Percentiles rank a stretch among this genome's conserved stretches.
Conservation (phyloP, 2,888 invertebrate genomes). For the Drosophila formosana region DNA sequence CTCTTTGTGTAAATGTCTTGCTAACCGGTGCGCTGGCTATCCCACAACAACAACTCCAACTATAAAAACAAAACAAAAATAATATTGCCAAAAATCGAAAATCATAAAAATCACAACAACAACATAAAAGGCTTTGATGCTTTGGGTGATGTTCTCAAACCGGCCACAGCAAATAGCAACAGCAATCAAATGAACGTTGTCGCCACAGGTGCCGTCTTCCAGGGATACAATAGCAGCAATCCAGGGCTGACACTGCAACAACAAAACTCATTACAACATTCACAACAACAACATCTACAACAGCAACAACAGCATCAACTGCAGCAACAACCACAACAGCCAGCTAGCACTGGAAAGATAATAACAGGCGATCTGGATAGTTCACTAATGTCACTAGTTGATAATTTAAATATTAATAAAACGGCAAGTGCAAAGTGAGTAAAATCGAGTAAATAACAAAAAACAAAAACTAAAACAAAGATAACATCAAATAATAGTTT, state of each 20-base stretch:
- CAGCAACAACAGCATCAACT: conserved; percentile 76
- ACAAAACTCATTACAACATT: conserved; percentile 74
- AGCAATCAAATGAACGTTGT: conserved; percentile 84
- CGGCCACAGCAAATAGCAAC: conserved; percentile 84
- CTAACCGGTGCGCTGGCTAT: conserved; percentile 71
- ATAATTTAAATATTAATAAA: conserved; percentile 95
- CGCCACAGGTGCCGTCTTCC: conserved; percentile 82
- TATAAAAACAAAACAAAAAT: conserved; percentile 41
- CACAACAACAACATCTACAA: conserved; percentile 73
- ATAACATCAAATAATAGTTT: conserved; percentile 30
- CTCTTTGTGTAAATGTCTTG: conserved; percentile 77
- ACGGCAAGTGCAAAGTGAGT: conserved; percentile 89
- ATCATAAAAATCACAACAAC: conserved; percentile 36
- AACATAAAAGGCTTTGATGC: conserved; percentile 88
- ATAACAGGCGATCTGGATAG: conserved; percentile 97
- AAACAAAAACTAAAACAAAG: conserved; percentile 23
- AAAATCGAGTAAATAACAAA: conserved; percentile 44
- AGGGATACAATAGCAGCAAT: conserved; percentile 58
- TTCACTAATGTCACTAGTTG: conserved; percentile 96
- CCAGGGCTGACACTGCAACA: conserved; percentile 66
- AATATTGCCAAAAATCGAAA: conserved; percentile 23
- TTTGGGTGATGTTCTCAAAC: conserved; percentile 90
- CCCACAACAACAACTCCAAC: conserved; percentile 42
- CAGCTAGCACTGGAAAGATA: conserved; percentile 89
- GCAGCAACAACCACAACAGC: conserved; percentile 80